Evolutionary conservation across 23 tunicate species (phyloP), one percentile per base, ranked within the genome.

Genomic region (Trididemnum miniatum): DNA sequence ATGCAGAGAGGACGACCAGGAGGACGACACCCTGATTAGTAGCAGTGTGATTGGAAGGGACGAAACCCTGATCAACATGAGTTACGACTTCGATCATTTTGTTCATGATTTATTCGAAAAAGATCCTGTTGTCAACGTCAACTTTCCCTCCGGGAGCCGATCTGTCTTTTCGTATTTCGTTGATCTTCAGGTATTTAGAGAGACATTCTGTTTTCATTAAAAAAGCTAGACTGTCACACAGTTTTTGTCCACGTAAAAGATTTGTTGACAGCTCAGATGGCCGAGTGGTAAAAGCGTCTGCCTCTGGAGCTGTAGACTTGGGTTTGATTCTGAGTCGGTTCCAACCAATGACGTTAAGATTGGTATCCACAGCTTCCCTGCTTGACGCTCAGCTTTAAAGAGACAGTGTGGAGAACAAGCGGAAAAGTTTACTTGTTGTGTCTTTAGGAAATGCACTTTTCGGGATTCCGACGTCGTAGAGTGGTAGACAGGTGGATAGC

Each of bases 151-250:
- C 26, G 98, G 98, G 1, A 93, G 93, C 62, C 59, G 77, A 80
- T 93, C 98, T 0, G 76, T 93, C n/a, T 93, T 93, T 66, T 88
- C 98, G 18, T 93, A 93, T 75, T 93, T 93, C 65, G 89, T 93
- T 9, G 98, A 93, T 34, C 34, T 93, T 39, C 98, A 93, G 90
- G 98, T 93, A 57, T 35, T 36, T 50, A n/a, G n/a, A n/a, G n/a
- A n/a, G n/a, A n/a, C n/a, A n/a, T n/a, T n/a, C n/a, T n/a, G n/a
- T n/a, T n/a, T n/a, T n/a, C n/a, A n/a, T n/a, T n/a, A n/a, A n/a
- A n/a, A n/a, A n/a, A n/a, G n/a, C n/a, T n/a, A n/a, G n/a, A n/a
- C n/a, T n/a, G n/a, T n/a, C n/a, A n/a, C n/a, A n/a, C n/a, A n/a
- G n/a, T n/a, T n/a, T n/a, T n/a, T n/a, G n/a, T n/a, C n/a, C n/a